A percentile compares a stretch with the other conserved stretches of the same genome.
Evolutionary conservation across 1,140 invertebrate species (phyloP).

Genomic region (Tribolium madens): DNA sequence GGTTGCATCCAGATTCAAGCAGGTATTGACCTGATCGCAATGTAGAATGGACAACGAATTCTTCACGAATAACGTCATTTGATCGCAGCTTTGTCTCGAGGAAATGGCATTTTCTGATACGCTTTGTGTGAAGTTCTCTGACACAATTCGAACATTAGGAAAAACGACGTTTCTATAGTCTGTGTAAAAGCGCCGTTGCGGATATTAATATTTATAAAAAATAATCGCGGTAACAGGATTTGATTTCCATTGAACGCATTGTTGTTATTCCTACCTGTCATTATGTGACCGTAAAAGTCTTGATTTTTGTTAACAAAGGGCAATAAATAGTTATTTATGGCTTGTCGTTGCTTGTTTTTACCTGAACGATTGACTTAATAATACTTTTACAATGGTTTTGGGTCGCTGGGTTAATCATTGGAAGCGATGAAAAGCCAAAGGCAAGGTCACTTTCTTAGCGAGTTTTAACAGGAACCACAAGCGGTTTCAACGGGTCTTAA

Average conservation of each 20-base stretch:
- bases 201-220: slow-evolving; percentile 31
- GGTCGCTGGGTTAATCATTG: slow-evolving; percentile 19
- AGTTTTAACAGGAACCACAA: slow-evolving; percentile 20
- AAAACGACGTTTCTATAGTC: not conserved
- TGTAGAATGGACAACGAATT: slow-evolving; percentile 40
- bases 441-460: slow-evolving; percentile 29
- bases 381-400: slow-evolving; percentile 19
- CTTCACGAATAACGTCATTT: slow-evolving; percentile 26
- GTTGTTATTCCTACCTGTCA: slow-evolving; percentile 8
- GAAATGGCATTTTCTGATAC: not conserved
- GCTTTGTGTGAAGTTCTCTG: not conserved
- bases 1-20: slow-evolving; percentile 12
- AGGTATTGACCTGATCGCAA: slow-evolving; percentile 42
- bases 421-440: slow-evolving; percentile 25
- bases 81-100: slow-evolving; percentile 6
- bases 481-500: not conserved
- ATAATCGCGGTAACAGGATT: not conserved
- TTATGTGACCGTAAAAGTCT: not conserved
- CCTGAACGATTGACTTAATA: not conserved
- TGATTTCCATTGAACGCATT: not conserved
- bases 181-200: not conserved
- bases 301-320: slow-evolving; percentile 23
- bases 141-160: not conserved
- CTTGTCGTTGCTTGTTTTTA: slow-evolving; percentile 10
- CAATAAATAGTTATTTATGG: slow-evolving; percentile 14